Base-by-base conservation (phyloP, 2,113 vertebrate species). In the Melanocharis versteri region DNA sequence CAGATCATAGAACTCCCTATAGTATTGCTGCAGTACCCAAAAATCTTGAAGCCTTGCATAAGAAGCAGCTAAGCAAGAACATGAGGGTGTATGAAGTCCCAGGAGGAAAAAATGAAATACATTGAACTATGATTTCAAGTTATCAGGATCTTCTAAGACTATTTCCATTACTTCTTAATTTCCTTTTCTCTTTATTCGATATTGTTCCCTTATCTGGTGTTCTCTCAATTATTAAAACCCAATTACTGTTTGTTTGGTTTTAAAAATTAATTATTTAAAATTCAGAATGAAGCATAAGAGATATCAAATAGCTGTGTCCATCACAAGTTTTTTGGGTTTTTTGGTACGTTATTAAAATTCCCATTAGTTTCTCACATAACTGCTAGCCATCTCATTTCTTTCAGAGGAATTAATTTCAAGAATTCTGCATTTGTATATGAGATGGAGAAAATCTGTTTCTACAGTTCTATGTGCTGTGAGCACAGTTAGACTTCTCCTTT, bases 181-280 rank as follows among this genome's bases (percentile, higher is more conserved):
- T 91, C 62, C 30, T 90, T 87, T 92, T 33, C 22, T 90, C 44
- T 90, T 93, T 83, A 54, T 69, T 95, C 47, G 66, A 33, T 87
- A 83, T 54, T 82, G 62, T 78, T 94, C 96, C 79, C 76, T 92
- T 94, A 78, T 87, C 44, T 68, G 19, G 10, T 56, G 22, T 65
- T 87, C 62, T 90, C 39, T 91, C 73, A 97, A 66, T 95, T 90
- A 95, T 93, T 97, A 93, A 96, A 96, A 96, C 45, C 53, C 78
- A 81, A 76, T 94, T 92, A 91, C 56, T 92, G 22, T 69, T 93
- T 95, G 31, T 93, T 97, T 97, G 75, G 33, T 66, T 72, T 65
- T 87, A 30, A 50, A 88, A 71, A 95, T 81, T 83, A 91, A 91
- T 93, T 89, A 93, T 95, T 93, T 95, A 95, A 88, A 93, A 60